Conservation (phyloP, 2,797 vertebrate genomes). For the Harpagifer antarcticus region DNA sequence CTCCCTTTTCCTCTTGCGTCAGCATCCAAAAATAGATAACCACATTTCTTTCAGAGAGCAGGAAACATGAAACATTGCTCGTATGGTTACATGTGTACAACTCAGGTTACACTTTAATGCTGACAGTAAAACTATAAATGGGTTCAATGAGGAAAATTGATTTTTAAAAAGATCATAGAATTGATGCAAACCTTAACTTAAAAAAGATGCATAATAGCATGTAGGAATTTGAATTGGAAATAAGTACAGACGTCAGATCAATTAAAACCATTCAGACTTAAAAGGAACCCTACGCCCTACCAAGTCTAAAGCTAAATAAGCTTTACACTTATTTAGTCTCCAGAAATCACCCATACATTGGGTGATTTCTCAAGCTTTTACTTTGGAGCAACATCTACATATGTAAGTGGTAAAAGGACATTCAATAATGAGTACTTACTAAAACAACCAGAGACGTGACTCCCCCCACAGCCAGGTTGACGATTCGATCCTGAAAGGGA, state of each 20-base stretch:
- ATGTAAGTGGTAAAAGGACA: background rate
- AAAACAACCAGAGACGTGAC: slow-evolving; percentile 91
- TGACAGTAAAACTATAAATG: background rate
- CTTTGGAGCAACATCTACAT: background rate
- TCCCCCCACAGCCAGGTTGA: slow-evolving; percentile 93
- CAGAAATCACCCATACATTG: too few relatives aligned
- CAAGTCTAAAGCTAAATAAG: background rate
- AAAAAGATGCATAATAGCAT: background rate
- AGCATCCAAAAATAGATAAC: background rate
- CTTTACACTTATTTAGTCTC: too few relatives aligned
- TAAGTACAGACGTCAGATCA: background rate
- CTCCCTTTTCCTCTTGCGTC: background rate
- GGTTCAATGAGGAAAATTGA: too few relatives aligned
- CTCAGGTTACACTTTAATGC: background rate
- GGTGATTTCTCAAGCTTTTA: background rate
- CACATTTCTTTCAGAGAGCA: background rate
- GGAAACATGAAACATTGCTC: background rate
- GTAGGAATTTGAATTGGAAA: background rate
- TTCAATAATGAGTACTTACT: slow-evolving; percentile 85
- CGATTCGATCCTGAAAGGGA: slow-evolving; percentile 91
- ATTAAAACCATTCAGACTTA: background rate
- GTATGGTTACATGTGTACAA: background rate
- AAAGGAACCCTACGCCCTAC: background rate
- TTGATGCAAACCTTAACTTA: too few relatives aligned
- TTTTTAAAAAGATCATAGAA: too few relatives aligned